Evolutionary conservation across 2,888 invertebrate species (phyloP), one percentile per base, ranked within the genome.

Genomic region (Notodonta dromedarius): DNA sequence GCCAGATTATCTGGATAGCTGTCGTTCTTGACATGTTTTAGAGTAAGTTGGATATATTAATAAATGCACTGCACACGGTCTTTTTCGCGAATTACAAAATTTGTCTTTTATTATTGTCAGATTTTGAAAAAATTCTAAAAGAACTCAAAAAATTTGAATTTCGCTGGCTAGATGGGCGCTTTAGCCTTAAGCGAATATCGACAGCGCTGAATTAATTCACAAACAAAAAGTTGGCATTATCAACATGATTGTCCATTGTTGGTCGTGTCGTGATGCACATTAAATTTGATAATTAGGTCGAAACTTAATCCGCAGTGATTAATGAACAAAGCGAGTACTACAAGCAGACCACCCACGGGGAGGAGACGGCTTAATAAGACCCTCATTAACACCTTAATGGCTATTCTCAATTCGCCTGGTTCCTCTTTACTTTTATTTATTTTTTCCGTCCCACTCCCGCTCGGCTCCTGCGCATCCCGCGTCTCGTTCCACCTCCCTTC

Each of bases 311-410:
- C 81, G 83, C 77, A 80, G 81, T 88, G 92, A 92, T 91, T 90
- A 93, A 91, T 89, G 90, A 87, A 88, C 86, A 87, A 88, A 90
- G 86, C 84, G 83, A 85, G 75, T 84, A 85, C 82, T 82, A 83
- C 83, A 83, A 81, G 78, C 84, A 84, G 93, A 93, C 93, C 93
- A 92, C 93, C 93, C 93, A 92, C 87, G 65, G 88, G 88, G 89
- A 86, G 89, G 86, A 90, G 91, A 93, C 91, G 90, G 90, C 93
- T 93, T 92, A 92, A 93, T 93, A 93, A 92, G 91, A 87, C 87
- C 87, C 92, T 92, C 91, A 92, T 93, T 93, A 93, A 92, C 93
- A 93, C 93, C 92, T 92, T 91, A 90, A 92, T 91, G 90, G 91
- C 86, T 89, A 90, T 92, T 91, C 91, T 90, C 91, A 91, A 91